Evolutionary conservation across 2,888 invertebrate species (phyloP).

Genomic region (Hemithea aestivaria): DNA sequence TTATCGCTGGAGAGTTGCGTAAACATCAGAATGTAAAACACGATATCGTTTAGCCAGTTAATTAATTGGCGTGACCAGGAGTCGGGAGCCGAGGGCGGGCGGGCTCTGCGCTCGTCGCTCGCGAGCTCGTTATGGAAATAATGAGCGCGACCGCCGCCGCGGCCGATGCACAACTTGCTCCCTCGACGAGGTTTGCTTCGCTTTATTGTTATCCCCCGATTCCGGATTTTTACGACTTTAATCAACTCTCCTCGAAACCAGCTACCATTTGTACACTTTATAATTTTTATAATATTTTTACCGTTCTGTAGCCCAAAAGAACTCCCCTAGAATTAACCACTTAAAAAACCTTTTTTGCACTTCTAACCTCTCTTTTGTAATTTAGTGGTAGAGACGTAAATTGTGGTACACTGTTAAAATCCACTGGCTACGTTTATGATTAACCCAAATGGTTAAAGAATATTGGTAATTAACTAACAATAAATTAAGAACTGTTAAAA

Average conservation of each 20-base stretch:
- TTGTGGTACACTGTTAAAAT: too few relatives aligned
- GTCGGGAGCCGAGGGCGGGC: constrained; percentile 42
- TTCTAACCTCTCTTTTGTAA: too few relatives aligned
- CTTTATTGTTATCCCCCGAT: constrained; percentile 54
- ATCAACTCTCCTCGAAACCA: constrained; percentile 36
- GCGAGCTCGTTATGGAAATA: constrained; percentile 72
- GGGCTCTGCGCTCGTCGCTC: constrained; percentile 27
- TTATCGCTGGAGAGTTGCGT: constrained; percentile 72
- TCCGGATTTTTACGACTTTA: constrained; percentile 47
- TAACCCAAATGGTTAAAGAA: too few relatives aligned
- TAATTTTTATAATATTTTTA: constrained; percentile 7
- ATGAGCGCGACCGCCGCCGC: constrained; percentile 58
- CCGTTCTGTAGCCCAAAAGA: neutral
- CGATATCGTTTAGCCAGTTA: constrained; percentile 75
- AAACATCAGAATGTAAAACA: constrained; percentile 76
- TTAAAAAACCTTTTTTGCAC: too few relatives aligned
- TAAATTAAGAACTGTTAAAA: too few relatives aligned
- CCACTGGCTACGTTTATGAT: too few relatives aligned
- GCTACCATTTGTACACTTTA: constrained; percentile 23
- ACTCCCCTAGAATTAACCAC: too few relatives aligned
- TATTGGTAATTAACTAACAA: too few relatives aligned
- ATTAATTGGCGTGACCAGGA: constrained; percentile 72
- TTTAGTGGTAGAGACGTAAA: too few relatives aligned
- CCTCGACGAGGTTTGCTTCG: constrained; percentile 40
- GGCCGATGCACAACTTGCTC: constrained; percentile 51